Base-by-base conservation (phyloP, 2,113 vertebrate genomes). In the Phaethon lepturus region DNA sequence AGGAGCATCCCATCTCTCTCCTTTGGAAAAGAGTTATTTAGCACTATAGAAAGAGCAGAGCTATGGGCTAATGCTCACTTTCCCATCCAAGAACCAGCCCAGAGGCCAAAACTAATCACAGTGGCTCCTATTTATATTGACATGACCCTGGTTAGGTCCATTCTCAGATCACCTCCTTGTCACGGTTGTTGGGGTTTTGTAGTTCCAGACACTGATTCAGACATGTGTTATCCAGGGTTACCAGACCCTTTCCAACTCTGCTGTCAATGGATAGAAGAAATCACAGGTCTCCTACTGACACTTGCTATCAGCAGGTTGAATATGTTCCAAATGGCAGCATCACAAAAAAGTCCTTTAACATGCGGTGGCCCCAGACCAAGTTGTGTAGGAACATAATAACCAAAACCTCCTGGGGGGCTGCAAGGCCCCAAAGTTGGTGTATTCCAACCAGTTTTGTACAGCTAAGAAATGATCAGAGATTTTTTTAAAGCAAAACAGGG, bases 401-500 rank as follows among this genome's bases (percentile, higher is more conserved):
- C 33, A 63, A 81, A 74, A 75, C 10, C 35, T 81, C 33, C n/a
- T 58, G 75, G 9, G 26, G 24, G 24, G 13, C n/a, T 95, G n/a
- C 40, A 71, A 64, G 23, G 13, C 52, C 77, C 76, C 81, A 76
- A 89, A 67, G 60, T 11, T 74, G 56, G 9, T 64, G 74, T 78
- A 77, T 89, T 68, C 44, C 12, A 3, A 7, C 38, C 64, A 81
- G 9, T 4, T 80, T 73, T 93, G 7, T 60, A 74, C 19, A 74
- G 17, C 52, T 86, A 62, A 56, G 67, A 95, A 90, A 69, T 40
- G 19, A 56, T 68, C 56, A 47, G 47, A 7, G 82, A n/a, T 15
- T 56, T 49, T 92, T 95, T 84, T 56, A 68, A 93, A 81, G 47
- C 42, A 93, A 44, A 90, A 47, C 17, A 91, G 76, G 83, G 64